Percentiles rank a stretch among this genome's conserved stretches.
Evolutionary conservation across 2,888 invertebrate genomes (phyloP).

Genomic region (Blastobasis adustella): DNA sequence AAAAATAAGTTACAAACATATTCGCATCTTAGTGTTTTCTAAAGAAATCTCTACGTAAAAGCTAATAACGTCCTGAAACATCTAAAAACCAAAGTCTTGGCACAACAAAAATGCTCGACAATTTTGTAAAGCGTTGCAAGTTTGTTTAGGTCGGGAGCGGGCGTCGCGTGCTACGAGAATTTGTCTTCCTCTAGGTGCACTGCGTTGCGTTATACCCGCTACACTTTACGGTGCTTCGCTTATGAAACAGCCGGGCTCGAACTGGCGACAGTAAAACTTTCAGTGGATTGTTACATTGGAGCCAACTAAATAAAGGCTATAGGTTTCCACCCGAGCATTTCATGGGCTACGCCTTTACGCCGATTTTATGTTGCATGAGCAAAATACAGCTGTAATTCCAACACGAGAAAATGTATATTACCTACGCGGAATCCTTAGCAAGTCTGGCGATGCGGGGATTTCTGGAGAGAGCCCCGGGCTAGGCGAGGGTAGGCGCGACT

Average conservation of each 20-base stretch:
- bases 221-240: constrained; percentile 43
- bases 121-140: constrained; percentile 24
- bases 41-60: too few relatives aligned
- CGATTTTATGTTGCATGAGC: constrained; percentile 67
- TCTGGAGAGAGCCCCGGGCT: constrained; percentile 63
- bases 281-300: constrained; percentile 59
- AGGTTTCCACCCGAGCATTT: constrained; percentile 48
- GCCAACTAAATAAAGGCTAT: constrained; percentile 62
- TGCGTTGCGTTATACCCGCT: constrained; percentile 29
- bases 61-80: too few relatives aligned
- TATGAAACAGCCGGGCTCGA: constrained; percentile 45
- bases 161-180: constrained; percentile 31
- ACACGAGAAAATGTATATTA: constrained; percentile 68
- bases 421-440: constrained; percentile 57
- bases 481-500: constrained; percentile 71
- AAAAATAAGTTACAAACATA: too few relatives aligned
- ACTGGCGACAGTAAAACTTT: constrained; percentile 62
- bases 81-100: neutral
- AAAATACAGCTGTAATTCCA: constrained; percentile 67
- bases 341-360: constrained; percentile 60
- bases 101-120: constrained; percentile 4
- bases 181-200: constrained; percentile 39
- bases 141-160: constrained; percentile 24
- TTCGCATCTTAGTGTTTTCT: too few relatives aligned
- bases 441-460: constrained; percentile 66